These are phyloP conservation scores for Pristionchus arcanus DNA, from an alignment of 2,888 invertebrate species.

Conservation along the genomic window DNA sequence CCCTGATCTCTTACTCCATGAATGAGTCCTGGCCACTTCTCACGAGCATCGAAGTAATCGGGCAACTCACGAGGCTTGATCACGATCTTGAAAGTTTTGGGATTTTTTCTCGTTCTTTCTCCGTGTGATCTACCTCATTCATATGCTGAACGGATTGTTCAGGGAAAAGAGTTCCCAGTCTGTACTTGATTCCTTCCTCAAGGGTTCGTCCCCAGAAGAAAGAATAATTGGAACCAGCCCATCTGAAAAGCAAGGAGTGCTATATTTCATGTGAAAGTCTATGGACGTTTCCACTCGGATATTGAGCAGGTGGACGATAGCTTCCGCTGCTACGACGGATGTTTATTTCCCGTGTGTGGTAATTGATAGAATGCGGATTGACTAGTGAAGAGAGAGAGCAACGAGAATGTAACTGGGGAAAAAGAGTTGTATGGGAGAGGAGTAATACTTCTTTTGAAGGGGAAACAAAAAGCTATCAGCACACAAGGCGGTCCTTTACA, in stretches of 20 bases:
- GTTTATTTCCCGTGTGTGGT: not conserved
- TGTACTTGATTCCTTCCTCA: constrained; percentile 87
- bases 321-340: constrained; percentile 11
- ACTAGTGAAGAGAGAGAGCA: not conserved
- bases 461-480: not conserved
- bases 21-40: constrained; percentile 87
- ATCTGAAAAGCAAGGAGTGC: constrained; percentile 82
- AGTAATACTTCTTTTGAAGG: constrained; percentile 42
- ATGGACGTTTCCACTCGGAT: constrained; percentile 22
- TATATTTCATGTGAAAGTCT: not conserved
- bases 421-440: not conserved
- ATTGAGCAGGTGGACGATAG: not conserved
- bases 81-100: constrained; percentile 3
- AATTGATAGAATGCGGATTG: constrained; percentile 24
- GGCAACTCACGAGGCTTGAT: constrained; percentile 83
- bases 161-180: constrained; percentile 86
- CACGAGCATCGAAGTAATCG: constrained; percentile 87
- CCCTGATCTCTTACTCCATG: constrained; percentile 84
- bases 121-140: constrained; percentile 78
- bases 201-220: constrained; percentile 90
- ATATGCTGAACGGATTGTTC: constrained; percentile 83
- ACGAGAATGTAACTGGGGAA: not conserved
- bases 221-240: constrained; percentile 89
- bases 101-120: not conserved
- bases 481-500: not conserved